Conservation (phyloP, 2,888 invertebrate genomes). For the Loripinus fragilis region DNA sequence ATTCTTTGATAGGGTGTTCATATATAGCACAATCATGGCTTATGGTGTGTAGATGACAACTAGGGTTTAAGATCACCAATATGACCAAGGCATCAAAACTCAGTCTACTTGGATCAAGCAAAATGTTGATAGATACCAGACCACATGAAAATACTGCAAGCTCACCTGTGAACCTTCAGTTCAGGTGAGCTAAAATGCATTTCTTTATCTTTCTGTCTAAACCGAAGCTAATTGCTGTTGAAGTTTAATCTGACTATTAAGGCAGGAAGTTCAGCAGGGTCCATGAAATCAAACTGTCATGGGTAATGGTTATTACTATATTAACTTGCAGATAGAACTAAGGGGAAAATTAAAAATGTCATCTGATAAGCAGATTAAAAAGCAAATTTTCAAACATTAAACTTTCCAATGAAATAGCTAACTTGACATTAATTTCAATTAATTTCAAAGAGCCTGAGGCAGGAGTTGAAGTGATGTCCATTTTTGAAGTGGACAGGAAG, state of each 20-base stretch:
- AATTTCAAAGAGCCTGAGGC: constrained; percentile 25
- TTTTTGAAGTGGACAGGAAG: constrained; percentile 45
- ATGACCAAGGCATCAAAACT: no score
- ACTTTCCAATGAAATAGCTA: neutral
- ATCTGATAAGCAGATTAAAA: constrained; percentile 21
- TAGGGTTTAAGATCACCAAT: no score
- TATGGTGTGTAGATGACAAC: no score
- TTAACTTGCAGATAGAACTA: neutral
- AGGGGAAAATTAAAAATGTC: constrained; percentile 1
- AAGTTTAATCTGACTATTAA: neutral
- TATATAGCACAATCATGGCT: no score
- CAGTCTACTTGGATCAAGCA: no score
- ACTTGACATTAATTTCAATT: constrained; percentile 38
- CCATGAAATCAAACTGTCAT: constrained; percentile 14
- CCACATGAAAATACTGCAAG: no score
- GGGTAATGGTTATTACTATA: neutral
- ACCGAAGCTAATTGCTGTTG: no score
- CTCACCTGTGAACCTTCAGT: no score
- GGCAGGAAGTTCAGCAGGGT: neutral
- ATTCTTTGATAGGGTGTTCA: no score
- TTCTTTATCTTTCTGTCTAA: no score
- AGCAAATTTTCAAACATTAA: constrained; percentile 14
- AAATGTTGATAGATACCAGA: no score
- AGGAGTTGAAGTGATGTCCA: constrained; percentile 29
- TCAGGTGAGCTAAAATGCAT: no score